phyloP scores from a whole-genome alignment of 2,113 vertebrate species.

The Hypomesus transpacificus region DNA sequence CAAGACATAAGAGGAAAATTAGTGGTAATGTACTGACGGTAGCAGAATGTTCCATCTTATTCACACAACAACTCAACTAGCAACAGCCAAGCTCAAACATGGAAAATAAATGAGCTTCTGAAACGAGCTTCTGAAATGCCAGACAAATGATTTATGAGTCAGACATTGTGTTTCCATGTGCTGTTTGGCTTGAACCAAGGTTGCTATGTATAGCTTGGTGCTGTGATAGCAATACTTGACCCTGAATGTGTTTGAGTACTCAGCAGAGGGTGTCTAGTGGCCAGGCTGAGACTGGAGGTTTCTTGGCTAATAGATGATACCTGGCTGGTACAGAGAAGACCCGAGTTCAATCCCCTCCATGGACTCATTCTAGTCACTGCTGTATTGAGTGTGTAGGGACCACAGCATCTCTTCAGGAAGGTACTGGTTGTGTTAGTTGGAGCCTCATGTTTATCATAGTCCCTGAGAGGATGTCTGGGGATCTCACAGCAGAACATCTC shows the following conservation, averaged over 20 bases:
- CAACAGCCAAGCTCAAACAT: background rate
- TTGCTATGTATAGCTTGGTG: too few species aligned
- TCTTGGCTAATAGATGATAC: background rate
- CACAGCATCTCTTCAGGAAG: conserved; percentile 62
- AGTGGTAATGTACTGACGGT: conserved; percentile 26
- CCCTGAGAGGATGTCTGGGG: conserved; percentile 56
- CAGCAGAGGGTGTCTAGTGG: background rate
- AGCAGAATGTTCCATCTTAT: background rate
- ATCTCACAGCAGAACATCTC: conserved; percentile 40
- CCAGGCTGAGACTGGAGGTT: background rate
- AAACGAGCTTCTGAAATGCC: background rate
- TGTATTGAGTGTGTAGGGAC: conserved; percentile 46
- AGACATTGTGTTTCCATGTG: too few species aligned
- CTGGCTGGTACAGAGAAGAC: conserved; percentile 12
- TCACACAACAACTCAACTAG: too few species aligned
- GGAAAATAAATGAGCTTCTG: background rate
- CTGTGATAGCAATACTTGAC: too few species aligned
- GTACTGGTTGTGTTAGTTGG: conserved; percentile 58
- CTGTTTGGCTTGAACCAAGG: too few species aligned
- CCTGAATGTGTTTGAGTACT: background rate
- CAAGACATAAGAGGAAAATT: conserved; percentile 40
- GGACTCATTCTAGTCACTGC: conserved; percentile 37
- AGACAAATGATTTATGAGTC: background rate
- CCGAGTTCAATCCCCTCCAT: conserved; percentile 11
- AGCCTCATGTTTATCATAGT: conserved; percentile 65